Evolutionary conservation across 2,797 vertebrate genomes (phyloP).

Genomic region (Hemibagrus guttatus): DNA sequence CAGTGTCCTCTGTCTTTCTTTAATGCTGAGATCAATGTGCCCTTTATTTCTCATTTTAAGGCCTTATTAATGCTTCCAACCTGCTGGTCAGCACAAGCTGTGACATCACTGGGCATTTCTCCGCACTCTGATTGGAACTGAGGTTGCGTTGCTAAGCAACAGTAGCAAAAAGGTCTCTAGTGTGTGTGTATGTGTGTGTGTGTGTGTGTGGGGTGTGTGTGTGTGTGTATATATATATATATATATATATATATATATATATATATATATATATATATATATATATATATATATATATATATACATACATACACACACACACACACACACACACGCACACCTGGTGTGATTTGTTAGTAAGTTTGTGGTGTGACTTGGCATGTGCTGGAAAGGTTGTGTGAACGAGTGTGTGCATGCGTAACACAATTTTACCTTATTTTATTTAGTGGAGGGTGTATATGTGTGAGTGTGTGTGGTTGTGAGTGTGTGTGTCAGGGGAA

Average conservation of each 20-base stretch:
- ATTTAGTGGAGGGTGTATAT: constrained; percentile 61
- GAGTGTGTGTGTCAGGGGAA: constrained; percentile 60
- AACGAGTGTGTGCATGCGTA: constrained; percentile 45
- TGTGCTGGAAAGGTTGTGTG: constrained; percentile 50
- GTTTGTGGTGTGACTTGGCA: constrained; percentile 33
- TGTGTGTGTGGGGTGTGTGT: not conserved
- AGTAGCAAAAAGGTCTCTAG: constrained; percentile 79
- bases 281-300: not conserved
- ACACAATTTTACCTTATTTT: constrained; percentile 41
- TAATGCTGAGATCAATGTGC: constrained; percentile 17
- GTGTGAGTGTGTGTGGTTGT: constrained; percentile 11
- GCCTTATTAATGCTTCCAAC: constrained; percentile 48
- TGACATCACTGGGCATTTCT: constrained; percentile 83
- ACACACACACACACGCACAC: too few relatives aligned
- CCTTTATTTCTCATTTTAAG: constrained; percentile 30
- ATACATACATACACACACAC: too few relatives aligned
- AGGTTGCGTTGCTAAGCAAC: constrained; percentile 82
- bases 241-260: not conserved
- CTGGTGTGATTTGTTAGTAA: constrained; percentile 23
- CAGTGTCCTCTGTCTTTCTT: not conserved
- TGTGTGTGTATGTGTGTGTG: constrained; percentile 45
- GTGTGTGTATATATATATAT: not conserved
- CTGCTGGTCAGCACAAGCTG: constrained; percentile 76
- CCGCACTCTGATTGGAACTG: constrained; percentile 79
- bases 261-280: too few relatives aligned